Conservation (phyloP, 2,113 vertebrate species). For the Cheilinus undulatus region DNA sequence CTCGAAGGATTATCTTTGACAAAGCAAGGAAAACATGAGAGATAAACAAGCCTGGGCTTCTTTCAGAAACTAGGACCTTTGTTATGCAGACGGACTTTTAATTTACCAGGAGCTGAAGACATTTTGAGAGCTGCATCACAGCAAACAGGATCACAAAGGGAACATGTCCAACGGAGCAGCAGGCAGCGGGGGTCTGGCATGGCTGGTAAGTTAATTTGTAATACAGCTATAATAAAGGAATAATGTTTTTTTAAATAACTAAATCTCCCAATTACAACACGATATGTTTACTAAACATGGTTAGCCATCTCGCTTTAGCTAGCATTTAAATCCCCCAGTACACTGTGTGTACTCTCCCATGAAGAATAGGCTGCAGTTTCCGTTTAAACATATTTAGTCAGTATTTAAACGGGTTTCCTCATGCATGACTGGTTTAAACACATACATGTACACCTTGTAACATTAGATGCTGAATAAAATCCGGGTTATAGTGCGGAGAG, state of each 20-base stretch:
- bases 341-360: not conserved
- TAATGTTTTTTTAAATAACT: not conserved
- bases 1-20: slow-evolving; percentile 13
- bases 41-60: slow-evolving; percentile 12
- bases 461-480: no score
- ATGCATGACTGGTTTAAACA: not conserved
- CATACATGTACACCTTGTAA: no score
- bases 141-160: slow-evolving; percentile 77
- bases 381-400: slow-evolving; percentile 5
- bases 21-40: slow-evolving; percentile 42
- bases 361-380: no score
- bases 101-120: slow-evolving; percentile 44
- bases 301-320: not conserved
- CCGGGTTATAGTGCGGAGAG: no score
- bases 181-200: slow-evolving; percentile 85
- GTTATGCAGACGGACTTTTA: slow-evolving; percentile 61
- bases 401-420: not conserved
- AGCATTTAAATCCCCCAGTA: slow-evolving; percentile 36
- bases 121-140: slow-evolving; percentile 48
- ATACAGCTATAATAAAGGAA: not conserved
- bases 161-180: slow-evolving; percentile 94
- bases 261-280: not conserved
- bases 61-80: slow-evolving; percentile 60
- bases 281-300: not conserved
- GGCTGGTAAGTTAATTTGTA: slow-evolving; percentile 85